Conservation (phyloP, 2,113 vertebrate genomes). For the Channa argus region DNA sequence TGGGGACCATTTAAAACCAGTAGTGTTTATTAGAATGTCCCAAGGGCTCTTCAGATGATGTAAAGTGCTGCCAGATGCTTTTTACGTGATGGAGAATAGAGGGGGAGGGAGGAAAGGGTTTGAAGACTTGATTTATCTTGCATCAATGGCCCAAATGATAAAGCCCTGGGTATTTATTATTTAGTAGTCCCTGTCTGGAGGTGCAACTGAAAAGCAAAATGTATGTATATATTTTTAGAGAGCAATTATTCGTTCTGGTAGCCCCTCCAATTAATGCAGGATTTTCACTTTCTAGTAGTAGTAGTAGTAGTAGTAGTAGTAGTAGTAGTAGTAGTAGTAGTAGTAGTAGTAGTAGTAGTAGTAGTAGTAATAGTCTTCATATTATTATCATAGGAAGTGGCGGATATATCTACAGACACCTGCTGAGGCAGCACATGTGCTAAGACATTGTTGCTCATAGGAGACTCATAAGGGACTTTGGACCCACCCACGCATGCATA, state of each 20-base stretch:
- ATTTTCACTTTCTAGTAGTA: background rate
- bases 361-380: too few relatives aligned
- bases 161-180: conserved; percentile 64
- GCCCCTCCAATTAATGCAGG: conserved; percentile 11
- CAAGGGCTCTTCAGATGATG: conserved; percentile 43
- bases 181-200: conserved; percentile 39
- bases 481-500: background rate
- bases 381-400: background rate
- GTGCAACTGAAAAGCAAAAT: conserved; percentile 58
- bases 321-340: too few relatives aligned
- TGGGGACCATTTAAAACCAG: conserved; percentile 65
- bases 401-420: conserved; percentile 19
- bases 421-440: conserved; percentile 28
- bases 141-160: conserved; percentile 64
- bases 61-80: conserved; percentile 40
- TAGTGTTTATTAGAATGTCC: conserved; percentile 56
- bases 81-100: conserved; percentile 31
- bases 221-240: conserved; percentile 55
- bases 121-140: conserved; percentile 50
- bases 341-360: too few relatives aligned
- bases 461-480: background rate
- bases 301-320: too few relatives aligned
- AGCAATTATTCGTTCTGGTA: conserved; percentile 13
- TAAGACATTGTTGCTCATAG: conserved; percentile 4
- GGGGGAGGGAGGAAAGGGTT: conserved; percentile 7